These are phyloP conservation scores for Leucoraja ocellata DNA, from an alignment of 2,797 vertebrate species.

Conservation along the genomic window DNA sequence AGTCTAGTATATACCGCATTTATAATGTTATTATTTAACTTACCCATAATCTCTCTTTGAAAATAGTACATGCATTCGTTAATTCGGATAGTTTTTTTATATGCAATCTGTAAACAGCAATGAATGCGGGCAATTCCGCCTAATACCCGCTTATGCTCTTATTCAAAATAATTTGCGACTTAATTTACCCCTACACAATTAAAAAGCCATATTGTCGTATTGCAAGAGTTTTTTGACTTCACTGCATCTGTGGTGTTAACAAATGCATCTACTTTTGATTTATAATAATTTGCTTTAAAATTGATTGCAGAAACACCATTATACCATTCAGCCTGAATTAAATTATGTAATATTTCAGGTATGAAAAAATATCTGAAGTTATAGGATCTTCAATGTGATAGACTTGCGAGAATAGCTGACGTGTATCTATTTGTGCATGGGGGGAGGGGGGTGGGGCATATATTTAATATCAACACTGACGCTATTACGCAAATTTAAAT, in stretches of 20 bases:
- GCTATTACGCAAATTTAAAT: conserved; percentile 3
- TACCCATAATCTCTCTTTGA: background rate
- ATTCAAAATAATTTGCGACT: background rate
- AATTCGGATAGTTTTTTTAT: background rate
- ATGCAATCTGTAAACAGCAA: background rate
- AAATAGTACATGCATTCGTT: background rate
- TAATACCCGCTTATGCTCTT: background rate
- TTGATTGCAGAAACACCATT: background rate
- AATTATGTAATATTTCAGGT: background rate
- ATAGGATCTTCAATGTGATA: background rate
- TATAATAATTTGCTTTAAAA: background rate
- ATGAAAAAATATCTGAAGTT: background rate
- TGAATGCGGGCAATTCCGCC: background rate
- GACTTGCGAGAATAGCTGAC: background rate
- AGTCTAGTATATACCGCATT: background rate
- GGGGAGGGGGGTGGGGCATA: background rate
- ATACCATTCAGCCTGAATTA: background rate
- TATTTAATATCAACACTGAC: background rate
- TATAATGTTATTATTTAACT: background rate
- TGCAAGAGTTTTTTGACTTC: background rate
- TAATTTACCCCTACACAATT: too few relatives aligned
- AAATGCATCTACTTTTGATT: background rate
- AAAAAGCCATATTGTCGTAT: background rate
- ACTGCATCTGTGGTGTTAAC: background rate
- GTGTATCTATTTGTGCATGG: too few relatives aligned